phyloP scores from a whole-genome alignment of 92 coral and sea anemone species.

The Epizoanthus stellaris region DNA sequence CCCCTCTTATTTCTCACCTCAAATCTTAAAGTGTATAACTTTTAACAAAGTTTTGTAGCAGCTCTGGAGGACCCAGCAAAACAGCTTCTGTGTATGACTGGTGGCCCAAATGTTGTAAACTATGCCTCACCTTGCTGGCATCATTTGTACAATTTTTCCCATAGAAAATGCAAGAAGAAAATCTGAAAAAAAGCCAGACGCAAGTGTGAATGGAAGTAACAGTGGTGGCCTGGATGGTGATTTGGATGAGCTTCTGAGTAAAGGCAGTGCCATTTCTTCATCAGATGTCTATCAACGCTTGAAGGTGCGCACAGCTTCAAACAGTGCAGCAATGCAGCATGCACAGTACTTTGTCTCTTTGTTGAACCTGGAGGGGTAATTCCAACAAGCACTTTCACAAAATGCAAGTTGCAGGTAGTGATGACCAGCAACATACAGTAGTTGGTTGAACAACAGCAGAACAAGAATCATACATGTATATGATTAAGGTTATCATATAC shows the following conservation, averaged over 20 bases:
- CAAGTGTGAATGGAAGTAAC: constrained; percentile 5
- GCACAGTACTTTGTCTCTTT: too few species aligned
- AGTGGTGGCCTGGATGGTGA: constrained; percentile 25
- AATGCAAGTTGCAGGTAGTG: too few species aligned
- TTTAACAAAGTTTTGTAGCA: too few species aligned
- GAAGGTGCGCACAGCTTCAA: constrained; percentile 18
- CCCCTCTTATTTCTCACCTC: too few species aligned
- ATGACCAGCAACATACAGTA: too few species aligned
- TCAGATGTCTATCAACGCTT: constrained; percentile 24
- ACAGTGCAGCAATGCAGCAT: neutral
- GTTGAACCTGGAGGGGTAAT: too few species aligned
- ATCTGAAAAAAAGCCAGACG: neutral
- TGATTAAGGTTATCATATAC: too few species aligned
- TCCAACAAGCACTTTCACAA: too few species aligned
- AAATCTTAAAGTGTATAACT: too few species aligned
- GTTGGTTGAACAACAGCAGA: too few species aligned
- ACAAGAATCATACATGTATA: too few species aligned
- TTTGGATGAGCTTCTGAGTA: constrained; percentile 11
- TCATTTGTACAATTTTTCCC: neutral
- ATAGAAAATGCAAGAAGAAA: constrained; percentile 16
- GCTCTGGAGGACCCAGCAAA: too few species aligned
- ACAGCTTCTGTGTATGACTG: neutral
- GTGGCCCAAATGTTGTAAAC: neutral
- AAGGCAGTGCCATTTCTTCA: constrained; percentile 26
- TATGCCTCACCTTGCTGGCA: neutral